A percentile compares a stretch with the other conserved stretches of the same genome.
These are phyloP conservation scores for Phasianus colchicus DNA, from an alignment of 2,113 vertebrate genomes.

Conservation along the genomic window DNA sequence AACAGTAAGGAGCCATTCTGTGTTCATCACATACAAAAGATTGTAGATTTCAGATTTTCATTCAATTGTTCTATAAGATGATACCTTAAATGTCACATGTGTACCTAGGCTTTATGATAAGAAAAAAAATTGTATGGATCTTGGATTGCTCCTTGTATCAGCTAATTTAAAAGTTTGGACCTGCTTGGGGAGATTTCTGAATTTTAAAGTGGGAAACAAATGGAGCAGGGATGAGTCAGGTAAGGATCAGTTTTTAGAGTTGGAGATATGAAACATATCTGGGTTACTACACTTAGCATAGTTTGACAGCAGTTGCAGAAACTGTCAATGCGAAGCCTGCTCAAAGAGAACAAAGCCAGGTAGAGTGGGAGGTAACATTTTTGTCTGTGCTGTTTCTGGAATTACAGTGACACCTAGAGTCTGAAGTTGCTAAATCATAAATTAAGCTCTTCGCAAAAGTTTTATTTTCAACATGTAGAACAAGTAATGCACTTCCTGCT, in stretches of 20 bases:
- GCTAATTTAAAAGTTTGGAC: background rate
- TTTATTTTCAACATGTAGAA: background rate
- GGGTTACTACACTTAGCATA: background rate
- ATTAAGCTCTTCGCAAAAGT: background rate
- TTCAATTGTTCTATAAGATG: background rate
- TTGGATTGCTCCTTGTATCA: background rate
- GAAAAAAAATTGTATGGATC: background rate
- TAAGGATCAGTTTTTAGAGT: background rate
- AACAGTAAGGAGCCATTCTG: background rate
- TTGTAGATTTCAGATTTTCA: background rate
- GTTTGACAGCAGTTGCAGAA: background rate
- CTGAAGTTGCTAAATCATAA: background rate
- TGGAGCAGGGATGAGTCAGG: background rate
- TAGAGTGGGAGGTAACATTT: background rate
- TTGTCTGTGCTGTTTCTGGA: constrained; percentile 19
- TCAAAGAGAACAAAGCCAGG: constrained; percentile 55
- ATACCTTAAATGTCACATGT: background rate
- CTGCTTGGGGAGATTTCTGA: background rate
- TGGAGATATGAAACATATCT: background rate
- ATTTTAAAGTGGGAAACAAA: background rate
- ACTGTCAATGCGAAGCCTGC: background rate
- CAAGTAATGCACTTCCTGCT: background rate
- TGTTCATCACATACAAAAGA: background rate
- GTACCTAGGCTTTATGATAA: background rate
- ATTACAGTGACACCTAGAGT: constrained; percentile 68